Conservation (phyloP, 1,140 invertebrate genomes). For the Artemia franciscana region DNA sequence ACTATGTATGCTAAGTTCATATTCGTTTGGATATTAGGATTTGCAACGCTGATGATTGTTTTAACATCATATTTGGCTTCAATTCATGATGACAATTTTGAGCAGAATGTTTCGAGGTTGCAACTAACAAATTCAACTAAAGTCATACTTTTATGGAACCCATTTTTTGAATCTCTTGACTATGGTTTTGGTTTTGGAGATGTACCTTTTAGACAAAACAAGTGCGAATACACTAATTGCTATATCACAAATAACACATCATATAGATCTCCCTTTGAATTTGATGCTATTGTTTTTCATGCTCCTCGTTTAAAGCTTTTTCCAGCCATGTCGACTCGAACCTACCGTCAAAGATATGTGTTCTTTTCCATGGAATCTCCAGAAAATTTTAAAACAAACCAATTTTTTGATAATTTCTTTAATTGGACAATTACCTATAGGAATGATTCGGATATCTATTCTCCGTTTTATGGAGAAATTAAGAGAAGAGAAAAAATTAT, state of each 20-base stretch:
- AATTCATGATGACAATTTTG: no score
- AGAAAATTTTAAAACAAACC: not conserved
- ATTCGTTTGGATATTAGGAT: no score
- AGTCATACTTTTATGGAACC: not conserved
- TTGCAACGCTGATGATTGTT: no score
- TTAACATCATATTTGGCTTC: no score
- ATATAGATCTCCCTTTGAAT: conserved; percentile 3
- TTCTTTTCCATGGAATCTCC: conserved; percentile 13
- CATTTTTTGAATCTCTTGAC: not conserved
- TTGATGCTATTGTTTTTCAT: conserved; percentile 6
- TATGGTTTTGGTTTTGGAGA: conserved; percentile 3
- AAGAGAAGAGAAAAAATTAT: not conserved
- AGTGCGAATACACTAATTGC: conserved; percentile 3
- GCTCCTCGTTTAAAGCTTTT: not conserved
- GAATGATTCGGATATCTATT: not conserved
- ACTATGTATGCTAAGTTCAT: no score
- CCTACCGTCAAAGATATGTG: conserved; percentile 10
- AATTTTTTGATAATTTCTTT: not conserved
- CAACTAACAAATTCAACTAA: no score
- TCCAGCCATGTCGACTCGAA: not conserved
- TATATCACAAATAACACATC: conserved; percentile 2
- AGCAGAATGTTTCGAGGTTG: no score
- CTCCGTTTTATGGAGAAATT: not conserved
- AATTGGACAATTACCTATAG: conserved; percentile 4
- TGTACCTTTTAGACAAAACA: not conserved